Evolutionary conservation across 2,888 invertebrate genomes (phyloP).

Genomic region (Invenusta paracnida): DNA sequence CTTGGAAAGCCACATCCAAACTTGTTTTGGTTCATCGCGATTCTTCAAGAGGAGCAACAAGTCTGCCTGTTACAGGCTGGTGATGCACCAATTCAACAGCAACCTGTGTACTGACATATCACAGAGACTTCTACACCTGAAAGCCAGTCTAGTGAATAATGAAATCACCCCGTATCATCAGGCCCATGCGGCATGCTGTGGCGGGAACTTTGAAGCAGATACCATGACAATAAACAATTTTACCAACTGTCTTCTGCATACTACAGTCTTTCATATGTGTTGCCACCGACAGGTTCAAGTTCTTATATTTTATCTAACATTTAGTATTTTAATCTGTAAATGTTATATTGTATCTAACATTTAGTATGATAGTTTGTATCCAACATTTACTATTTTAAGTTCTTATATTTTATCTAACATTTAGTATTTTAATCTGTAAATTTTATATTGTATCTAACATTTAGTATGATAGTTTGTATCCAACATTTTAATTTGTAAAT

Average conservation of each 20-base stretch:
- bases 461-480: not conserved
- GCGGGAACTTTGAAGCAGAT: not conserved
- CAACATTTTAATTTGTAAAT: not conserved
- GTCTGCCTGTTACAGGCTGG: slow-evolving; percentile 11
- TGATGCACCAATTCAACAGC: slow-evolving; percentile 3
- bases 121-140: not conserved
- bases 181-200: not conserved
- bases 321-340: not conserved
- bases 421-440: not conserved
- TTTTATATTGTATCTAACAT: not conserved
- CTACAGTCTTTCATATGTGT: not conserved
- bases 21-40: not conserved
- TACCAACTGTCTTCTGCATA: not conserved
- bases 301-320: not conserved
- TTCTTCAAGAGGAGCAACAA: slow-evolving; percentile 14
- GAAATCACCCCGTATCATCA: not conserved
- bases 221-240: not conserved
- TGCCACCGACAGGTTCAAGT: not conserved
- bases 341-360: not conserved
- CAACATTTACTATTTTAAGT: not conserved
- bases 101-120: not conserved
- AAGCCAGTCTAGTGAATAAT: not conserved
- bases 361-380: too few species aligned
- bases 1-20: slow-evolving; percentile 14
- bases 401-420: not conserved